Conservation (phyloP, 2,797 vertebrate species). For the Echeneis naucrates region DNA sequence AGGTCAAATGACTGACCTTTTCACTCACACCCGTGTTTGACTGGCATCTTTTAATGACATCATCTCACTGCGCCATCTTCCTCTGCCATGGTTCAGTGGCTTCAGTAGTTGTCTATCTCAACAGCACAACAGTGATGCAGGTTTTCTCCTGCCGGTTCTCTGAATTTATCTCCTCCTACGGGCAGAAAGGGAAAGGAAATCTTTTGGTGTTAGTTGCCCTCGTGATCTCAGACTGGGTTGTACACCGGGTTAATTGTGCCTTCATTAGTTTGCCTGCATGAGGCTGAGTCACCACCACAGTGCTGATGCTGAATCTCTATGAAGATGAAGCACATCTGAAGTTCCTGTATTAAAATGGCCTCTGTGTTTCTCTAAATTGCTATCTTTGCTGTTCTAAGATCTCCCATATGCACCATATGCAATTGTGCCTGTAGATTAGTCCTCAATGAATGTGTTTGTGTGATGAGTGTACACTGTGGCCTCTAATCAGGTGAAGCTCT, state of each 20-base stretch:
- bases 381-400: conserved; percentile 57
- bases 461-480: conserved; percentile 19
- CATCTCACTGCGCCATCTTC: no score
- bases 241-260: conserved; percentile 27
- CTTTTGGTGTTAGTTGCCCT: conserved; percentile 8
- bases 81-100: not conserved
- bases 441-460: conserved; percentile 34
- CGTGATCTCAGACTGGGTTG: conserved; percentile 30
- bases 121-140: no score
- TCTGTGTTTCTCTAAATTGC: conserved; percentile 44
- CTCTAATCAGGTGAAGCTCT: conserved; percentile 42
- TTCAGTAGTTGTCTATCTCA: not conserved
- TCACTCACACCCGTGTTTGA: no score
- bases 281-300: conserved; percentile 42
- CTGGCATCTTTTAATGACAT: no score
- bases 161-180: conserved; percentile 19
- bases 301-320: conserved; percentile 35
- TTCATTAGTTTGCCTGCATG: conserved; percentile 53
- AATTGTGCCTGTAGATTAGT: conserved; percentile 39
- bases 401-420: conserved; percentile 41
- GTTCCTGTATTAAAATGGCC: conserved; percentile 32
- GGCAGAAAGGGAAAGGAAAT: not conserved
- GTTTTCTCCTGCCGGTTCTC: not conserved
- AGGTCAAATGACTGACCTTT: no score
- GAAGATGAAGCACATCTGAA: conserved; percentile 33